Conservation (phyloP, 2,797 vertebrate genomes). For the Lagodon rhomboides region DNA sequence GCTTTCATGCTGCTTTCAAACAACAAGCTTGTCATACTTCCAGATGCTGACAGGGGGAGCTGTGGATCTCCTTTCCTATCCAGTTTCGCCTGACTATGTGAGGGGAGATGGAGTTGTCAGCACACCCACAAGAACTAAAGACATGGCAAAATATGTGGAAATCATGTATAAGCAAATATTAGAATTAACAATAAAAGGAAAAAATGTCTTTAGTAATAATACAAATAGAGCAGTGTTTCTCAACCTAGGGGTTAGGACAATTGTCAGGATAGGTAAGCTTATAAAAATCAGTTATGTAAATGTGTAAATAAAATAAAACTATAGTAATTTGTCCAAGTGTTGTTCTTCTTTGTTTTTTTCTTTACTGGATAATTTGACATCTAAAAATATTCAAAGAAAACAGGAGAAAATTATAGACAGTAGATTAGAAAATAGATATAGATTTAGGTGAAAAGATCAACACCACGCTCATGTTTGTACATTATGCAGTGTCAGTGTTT, state of each 20-base stretch:
- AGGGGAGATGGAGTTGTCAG: slow-evolving; percentile 7
- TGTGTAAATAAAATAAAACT: background rate
- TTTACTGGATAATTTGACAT: background rate
- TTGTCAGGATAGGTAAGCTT: background rate
- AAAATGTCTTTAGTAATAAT: background rate
- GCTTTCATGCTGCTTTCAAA: background rate
- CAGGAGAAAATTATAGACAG: background rate
- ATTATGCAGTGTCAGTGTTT: too few relatives aligned
- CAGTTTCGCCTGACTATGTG: background rate
- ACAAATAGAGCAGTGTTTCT: background rate
- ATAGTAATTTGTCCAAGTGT: background rate
- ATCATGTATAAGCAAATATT: background rate
- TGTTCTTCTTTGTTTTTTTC: background rate
- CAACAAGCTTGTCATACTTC: slow-evolving; percentile 24
- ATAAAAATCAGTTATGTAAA: background rate
- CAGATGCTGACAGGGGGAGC: slow-evolving; percentile 72
- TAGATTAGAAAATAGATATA: background rate
- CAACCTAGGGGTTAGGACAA: background rate
- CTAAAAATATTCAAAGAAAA: background rate
- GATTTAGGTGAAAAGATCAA: too few relatives aligned
- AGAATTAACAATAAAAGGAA: background rate
- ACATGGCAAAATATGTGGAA: background rate
- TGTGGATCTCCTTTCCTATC: slow-evolving; percentile 65
- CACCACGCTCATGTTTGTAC: too few relatives aligned
- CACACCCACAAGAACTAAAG: background rate